Percentiles rank a stretch among this genome's conserved stretches.
Conservation (phyloP, 2,888 invertebrate species). For the Psococerastis gibbosa region DNA sequence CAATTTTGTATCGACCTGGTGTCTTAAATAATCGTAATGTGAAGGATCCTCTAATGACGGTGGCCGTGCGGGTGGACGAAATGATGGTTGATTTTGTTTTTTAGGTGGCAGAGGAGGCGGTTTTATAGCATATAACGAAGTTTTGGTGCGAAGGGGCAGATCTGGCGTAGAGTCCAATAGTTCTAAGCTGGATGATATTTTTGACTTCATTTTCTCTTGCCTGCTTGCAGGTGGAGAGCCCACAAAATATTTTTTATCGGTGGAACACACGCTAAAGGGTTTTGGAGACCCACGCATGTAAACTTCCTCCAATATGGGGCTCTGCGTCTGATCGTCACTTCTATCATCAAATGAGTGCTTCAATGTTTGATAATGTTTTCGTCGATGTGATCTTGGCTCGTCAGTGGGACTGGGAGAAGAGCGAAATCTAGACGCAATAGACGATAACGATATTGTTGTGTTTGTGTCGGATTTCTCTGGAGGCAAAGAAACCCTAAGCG, state of each 20-base stretch:
- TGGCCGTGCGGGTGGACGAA: conserved; percentile 44
- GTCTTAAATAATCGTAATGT: conserved; percentile 35
- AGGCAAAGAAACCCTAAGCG: conserved; percentile 47
- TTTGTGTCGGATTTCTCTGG: conserved; percentile 36
- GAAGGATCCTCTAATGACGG: conserved; percentile 34
- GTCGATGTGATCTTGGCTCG: not conserved
- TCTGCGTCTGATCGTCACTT: not conserved
- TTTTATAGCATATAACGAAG: conserved; percentile 34
- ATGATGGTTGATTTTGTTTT: conserved; percentile 36
- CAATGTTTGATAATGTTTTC: conserved; percentile 5
- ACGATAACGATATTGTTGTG: conserved; percentile 28
- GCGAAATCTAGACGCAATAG: conserved; percentile 19
- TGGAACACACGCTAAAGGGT: conserved; percentile 18
- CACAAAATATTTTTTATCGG: not conserved
- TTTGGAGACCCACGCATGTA: conserved; percentile 13
- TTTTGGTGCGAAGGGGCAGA: conserved; percentile 48
- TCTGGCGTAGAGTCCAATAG: conserved; percentile 32
- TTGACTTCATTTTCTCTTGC: conserved; percentile 3
- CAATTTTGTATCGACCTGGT: conserved; percentile 24
- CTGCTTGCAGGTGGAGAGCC: not conserved
- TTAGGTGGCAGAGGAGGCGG: conserved; percentile 58
- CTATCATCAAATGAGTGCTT: conserved; percentile 1
- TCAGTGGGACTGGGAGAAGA: conserved; percentile 16
- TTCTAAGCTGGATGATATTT: conserved; percentile 22
- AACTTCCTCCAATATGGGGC: conserved; percentile 12